Evolutionary conservation across 2,888 invertebrate species (phyloP).

Genomic region (Pyrochroa serraticornis): DNA sequence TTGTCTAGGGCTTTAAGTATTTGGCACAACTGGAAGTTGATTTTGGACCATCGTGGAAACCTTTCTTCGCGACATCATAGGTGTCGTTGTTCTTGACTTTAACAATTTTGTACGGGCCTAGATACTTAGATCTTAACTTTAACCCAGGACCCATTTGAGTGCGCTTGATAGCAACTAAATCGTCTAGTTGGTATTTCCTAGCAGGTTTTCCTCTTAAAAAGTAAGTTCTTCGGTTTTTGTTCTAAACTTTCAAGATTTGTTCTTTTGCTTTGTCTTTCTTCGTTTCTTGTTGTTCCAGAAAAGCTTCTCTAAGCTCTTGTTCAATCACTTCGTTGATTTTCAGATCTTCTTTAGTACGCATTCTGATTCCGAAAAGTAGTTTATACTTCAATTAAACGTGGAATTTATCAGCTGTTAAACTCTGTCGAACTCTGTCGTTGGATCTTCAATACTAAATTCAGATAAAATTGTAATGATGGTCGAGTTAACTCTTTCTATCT

Average conservation of each 20-base stretch:
- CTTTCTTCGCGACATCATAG: slow-evolving; percentile 35
- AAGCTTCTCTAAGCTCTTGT: slow-evolving; percentile 23
- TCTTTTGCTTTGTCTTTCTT: slow-evolving; percentile 24
- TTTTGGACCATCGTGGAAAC: no score
- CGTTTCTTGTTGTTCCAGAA: slow-evolving; percentile 27
- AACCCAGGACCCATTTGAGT: slow-evolving; percentile 45
- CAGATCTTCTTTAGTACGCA: slow-evolving; percentile 33
- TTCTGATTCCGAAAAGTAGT: slow-evolving; percentile 36
- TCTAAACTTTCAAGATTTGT: slow-evolving; percentile 15
- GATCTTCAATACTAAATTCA: slow-evolving; percentile 47
- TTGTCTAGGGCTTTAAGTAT: no score
- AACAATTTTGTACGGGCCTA: slow-evolving; percentile 45
- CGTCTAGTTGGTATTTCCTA: slow-evolving; percentile 30
- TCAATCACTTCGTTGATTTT: slow-evolving; percentile 33
- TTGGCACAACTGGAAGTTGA: no score
- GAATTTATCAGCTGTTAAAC: slow-evolving; percentile 32
- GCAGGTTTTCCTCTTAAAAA: slow-evolving; percentile 2
- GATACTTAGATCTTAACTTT: slow-evolving; percentile 21
- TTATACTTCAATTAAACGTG: slow-evolving; percentile 33
- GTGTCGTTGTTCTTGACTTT: slow-evolving; percentile 39
- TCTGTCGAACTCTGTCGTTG: slow-evolving; percentile 39
- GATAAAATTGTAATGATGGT: slow-evolving; percentile 46
- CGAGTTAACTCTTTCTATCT: slow-evolving; percentile 45
- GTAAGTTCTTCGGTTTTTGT: slow-evolving; percentile 35
- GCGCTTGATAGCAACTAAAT: slow-evolving; percentile 45